Base-by-base conservation (phyloP, 2,888 invertebrate genomes). In the Platycheirus albimanus region DNA sequence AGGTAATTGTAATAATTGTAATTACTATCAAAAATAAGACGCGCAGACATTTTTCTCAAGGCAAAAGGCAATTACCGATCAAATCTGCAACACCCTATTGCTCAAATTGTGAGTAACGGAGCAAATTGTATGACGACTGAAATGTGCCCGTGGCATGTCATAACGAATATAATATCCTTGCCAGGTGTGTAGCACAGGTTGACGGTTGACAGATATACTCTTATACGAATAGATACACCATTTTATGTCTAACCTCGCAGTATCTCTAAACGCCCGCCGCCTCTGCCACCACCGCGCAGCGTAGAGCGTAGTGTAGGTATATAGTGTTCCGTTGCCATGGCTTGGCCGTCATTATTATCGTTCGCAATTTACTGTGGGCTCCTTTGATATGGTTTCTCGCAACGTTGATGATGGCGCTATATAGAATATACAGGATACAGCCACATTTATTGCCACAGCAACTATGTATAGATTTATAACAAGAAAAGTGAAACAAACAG, bases 141-240 rank as follows among this genome's bases (percentile, higher is more conserved):
- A 76, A 76, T 81, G 61, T 66, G 80, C 80, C 80, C 66, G 45
- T 76, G 70, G 80, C 80, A 81, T 66, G 64, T 81, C 76, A 81
- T 66, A 81, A 81, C 66, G 76, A 81, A 81, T 76, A 67, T 52
- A 47, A 66, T 71, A 58, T 69, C 51, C 47, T 47, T 52, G 52
- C 58, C 76, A 71, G 80, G 80, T 81, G 76, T 66, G 76, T 80
- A 75, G 69, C 49, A 61, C 61, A 69, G 69, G 69, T 63, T 67
- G 54, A 58, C 54, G 63, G 75, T 70, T 76, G 80, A 81, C 70
- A 76, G 66, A 61, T 30, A 45, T 45, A 43, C 28, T 38, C 3
- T 11, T 24, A 49, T 20, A 6, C 11, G 4, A 1, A 20, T 11
- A 11, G 3, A 2, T 30, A n/a, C n/a, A n/a, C n/a, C n/a, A n/a